Conservation (phyloP, 2,797 vertebrate species). For the Poecilia picta region DNA sequence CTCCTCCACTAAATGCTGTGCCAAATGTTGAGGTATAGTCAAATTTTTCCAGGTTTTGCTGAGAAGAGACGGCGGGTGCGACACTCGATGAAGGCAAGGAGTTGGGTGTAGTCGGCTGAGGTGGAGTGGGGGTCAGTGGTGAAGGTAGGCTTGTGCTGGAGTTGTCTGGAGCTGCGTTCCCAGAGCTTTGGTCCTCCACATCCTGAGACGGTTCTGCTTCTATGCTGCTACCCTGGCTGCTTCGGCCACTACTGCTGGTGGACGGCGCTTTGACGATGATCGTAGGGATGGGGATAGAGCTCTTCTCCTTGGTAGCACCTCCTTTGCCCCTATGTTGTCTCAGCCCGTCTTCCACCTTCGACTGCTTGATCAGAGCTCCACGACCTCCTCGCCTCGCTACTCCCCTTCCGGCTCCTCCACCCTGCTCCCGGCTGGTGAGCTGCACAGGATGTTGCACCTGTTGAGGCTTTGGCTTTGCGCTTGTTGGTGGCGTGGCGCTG, state of each 20-base stretch:
- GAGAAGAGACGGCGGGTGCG: slow-evolving; percentile 58
- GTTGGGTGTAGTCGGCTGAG: slow-evolving; percentile 58
- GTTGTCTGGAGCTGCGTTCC: slow-evolving; percentile 53
- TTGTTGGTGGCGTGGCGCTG: slow-evolving; percentile 80
- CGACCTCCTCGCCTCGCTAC: slow-evolving; percentile 80
- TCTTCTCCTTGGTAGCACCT: slow-evolving; percentile 84
- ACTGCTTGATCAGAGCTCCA: slow-evolving; percentile 90
- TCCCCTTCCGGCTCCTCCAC: slow-evolving; percentile 60
- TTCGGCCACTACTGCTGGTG: slow-evolving; percentile 93
- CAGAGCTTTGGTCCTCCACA: slow-evolving; percentile 58
- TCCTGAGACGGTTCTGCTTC: slow-evolving; percentile 80
- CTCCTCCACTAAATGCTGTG: slow-evolving; percentile 65
- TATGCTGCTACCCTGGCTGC: slow-evolving; percentile 93
- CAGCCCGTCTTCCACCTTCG: slow-evolving; percentile 85
- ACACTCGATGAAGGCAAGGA: slow-evolving; percentile 59
- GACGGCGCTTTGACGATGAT: slow-evolving; percentile 95
- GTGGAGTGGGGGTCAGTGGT: slow-evolving; percentile 64
- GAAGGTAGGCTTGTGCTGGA: slow-evolving; percentile 68
- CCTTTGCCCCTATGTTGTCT: slow-evolving; percentile 74
- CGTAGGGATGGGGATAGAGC: slow-evolving; percentile 92
- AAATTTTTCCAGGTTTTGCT: slow-evolving; percentile 70
- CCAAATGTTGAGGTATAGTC: slow-evolving; percentile 84
- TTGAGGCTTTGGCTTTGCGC: slow-evolving; percentile 74
- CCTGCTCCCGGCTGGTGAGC: slow-evolving; percentile 54
- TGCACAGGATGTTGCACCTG: slow-evolving; percentile 65